phyloP scores from a whole-genome alignment of 2,888 invertebrate genomes.

The Hypselothyrea guttata region DNA sequence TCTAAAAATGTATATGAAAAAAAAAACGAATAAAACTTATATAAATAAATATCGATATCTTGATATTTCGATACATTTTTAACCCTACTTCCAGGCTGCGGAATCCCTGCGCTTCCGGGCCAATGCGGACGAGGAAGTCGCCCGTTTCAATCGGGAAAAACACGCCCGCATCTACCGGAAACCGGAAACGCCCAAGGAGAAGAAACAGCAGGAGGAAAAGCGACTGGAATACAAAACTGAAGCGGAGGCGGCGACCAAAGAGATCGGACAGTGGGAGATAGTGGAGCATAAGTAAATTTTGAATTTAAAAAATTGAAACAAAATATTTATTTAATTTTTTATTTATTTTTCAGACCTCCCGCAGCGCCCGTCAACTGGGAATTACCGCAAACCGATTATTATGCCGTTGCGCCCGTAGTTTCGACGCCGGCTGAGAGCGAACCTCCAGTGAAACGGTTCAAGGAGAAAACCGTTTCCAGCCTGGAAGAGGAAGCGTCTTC shows the following conservation, averaged over 20 bases:
- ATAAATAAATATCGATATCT: too few species aligned
- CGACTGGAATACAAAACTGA: constrained; percentile 83
- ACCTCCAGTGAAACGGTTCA: constrained; percentile 81
- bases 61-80: too few species aligned
- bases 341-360: constrained; percentile 51
- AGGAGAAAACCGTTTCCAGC: constrained; percentile 79
- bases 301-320: not conserved
- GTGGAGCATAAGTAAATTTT: constrained; percentile 85
- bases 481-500: constrained; percentile 58
- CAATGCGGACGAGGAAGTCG: constrained; percentile 83
- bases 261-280: constrained; percentile 90
- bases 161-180: constrained; percentile 74
- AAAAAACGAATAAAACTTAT: too few species aligned
- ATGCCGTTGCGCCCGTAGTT: constrained; percentile 67
- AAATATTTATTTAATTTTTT: not conserved
- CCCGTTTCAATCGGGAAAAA: constrained; percentile 81
- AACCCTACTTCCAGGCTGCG: too few species aligned
- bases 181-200: constrained; percentile 70
- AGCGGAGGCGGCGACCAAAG: constrained; percentile 84
- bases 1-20: too few species aligned
- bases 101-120: constrained; percentile 82
- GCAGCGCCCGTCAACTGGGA: constrained; percentile 86
- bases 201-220: constrained; percentile 80
- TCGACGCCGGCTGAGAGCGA: constrained; percentile 61
- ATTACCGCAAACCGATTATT: constrained; percentile 84